Base-by-base conservation (phyloP, 2,888 invertebrate species). In the Thereva unica region DNA sequence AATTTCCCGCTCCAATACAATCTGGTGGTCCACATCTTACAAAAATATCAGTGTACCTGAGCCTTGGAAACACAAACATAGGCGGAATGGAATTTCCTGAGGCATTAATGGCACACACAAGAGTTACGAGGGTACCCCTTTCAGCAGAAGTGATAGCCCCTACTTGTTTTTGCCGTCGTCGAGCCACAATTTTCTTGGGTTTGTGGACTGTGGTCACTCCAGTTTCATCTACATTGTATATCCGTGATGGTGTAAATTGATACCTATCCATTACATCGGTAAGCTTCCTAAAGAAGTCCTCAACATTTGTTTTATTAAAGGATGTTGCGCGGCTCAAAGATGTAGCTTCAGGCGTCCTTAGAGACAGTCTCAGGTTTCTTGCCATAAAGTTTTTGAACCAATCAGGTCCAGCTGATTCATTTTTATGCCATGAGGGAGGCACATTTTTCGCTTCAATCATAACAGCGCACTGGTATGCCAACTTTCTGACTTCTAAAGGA, bases 221-320 rank as follows among this genome's bases (percentile, higher is more conserved):
- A 2, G 52, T 52, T 52, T 52, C 35, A 8, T 52, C 34, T 6
- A 52, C 37, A 52, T 52, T 52, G 7, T 37, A 52, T 9, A 52
- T 52, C 6, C 7, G 37, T 9, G 4, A 12, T 7, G 35, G 35
- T 8, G 5, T n/a, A 12, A 52, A 52, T 35, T 52, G 34, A 2
- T 5, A 35, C 8, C 37, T 8, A 6, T 52, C 6, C 9, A 6
- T 9, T 9, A 52, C 52, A 2, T 34, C 4, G 9, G 9, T 45
- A 9, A 45, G n/a, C 9, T 45, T 45, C 4, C 4, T 7, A 9
- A 45, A 45, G 10, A 45, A 45, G 4, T n/a, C 9, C 9, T 4
- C 45, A 9, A 45, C 45, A 10, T 45, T 4, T 7, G 9, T 9
- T 45, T 9, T 45, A 9, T 45, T 45, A 9, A 45, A 45, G 4